A percentile compares a stretch with the other conserved stretches of the same genome.
Conservation (phyloP, 2,888 invertebrate species). For the Rotaria macrura region DNA sequence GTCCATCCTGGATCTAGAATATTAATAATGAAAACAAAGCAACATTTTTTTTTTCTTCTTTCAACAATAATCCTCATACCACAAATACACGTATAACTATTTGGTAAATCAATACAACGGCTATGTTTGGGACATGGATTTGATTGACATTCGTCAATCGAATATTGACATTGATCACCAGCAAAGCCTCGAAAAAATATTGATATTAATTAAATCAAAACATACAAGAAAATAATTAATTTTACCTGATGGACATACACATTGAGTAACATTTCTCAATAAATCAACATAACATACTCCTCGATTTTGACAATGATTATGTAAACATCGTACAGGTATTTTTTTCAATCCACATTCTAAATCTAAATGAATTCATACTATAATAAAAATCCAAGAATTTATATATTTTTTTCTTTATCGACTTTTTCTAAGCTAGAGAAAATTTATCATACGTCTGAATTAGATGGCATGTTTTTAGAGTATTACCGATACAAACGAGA, state of each 20-base stretch:
- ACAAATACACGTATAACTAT: constrained; percentile 12
- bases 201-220: neutral
- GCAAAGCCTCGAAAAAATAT: constrained; percentile 12
- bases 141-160: constrained; percentile 14
- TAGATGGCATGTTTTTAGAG: too few relatives aligned
- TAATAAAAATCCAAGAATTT: neutral
- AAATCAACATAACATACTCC: neutral
- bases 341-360: neutral
- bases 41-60: neutral
- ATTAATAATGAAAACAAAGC: neutral
- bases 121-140: constrained; percentile 5
- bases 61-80: neutral
- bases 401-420: too few relatives aligned
- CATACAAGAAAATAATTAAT: neutral
- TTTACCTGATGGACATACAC: constrained; percentile 15
- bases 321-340: neutral
- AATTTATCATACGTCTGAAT: too few relatives aligned
- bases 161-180: constrained; percentile 15
- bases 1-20: constrained; percentile 18
- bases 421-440: too few relatives aligned
- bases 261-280: neutral
- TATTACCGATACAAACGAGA: too few relatives aligned
- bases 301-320: neutral
- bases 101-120: constrained; percentile 8
- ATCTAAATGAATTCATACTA: neutral